These are phyloP conservation scores for Pseudobourletiella spinata DNA, from an alignment of 1,140 invertebrate species.

Conservation along the genomic window DNA sequence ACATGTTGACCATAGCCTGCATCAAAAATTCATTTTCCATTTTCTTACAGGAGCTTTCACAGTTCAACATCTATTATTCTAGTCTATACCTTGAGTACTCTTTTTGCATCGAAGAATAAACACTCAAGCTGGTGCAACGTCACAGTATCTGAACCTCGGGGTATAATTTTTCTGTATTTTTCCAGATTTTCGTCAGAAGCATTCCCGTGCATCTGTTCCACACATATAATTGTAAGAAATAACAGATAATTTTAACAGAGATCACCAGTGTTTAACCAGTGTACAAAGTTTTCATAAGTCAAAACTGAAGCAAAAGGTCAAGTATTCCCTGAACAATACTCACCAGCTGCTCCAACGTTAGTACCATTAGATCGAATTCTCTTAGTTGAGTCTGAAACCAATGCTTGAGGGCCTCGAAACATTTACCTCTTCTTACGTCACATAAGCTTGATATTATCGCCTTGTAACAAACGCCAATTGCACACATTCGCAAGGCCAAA, in stretches of 20 bases:
- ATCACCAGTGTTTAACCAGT: too few relatives aligned
- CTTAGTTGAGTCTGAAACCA: background rate
- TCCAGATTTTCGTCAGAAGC: background rate
- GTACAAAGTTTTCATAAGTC: too few relatives aligned
- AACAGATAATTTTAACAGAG: too few relatives aligned
- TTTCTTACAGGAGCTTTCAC: too few relatives aligned
- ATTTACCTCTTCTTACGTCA: background rate
- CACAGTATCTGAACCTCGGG: background rate
- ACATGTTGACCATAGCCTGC: background rate
- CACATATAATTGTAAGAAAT: too few relatives aligned
- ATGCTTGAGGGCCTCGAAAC: background rate
- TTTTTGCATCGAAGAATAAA: slow-evolving; percentile 4
- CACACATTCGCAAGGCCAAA: background rate
- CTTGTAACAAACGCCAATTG: background rate
- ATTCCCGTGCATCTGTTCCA: background rate
- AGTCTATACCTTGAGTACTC: background rate
- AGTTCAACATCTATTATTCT: too few relatives aligned
- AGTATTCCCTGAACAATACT: too few relatives aligned
- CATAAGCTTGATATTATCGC: background rate
- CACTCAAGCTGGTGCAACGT: slow-evolving; percentile 4
- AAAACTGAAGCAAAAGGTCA: too few relatives aligned
- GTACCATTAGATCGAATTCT: slow-evolving; percentile 6
- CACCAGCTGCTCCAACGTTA: background rate
- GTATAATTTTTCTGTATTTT: slow-evolving; percentile 2
- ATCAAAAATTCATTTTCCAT: background rate